phyloP scores from a whole-genome alignment of 2,888 invertebrate species.

The Abscondita cerata region DNA sequence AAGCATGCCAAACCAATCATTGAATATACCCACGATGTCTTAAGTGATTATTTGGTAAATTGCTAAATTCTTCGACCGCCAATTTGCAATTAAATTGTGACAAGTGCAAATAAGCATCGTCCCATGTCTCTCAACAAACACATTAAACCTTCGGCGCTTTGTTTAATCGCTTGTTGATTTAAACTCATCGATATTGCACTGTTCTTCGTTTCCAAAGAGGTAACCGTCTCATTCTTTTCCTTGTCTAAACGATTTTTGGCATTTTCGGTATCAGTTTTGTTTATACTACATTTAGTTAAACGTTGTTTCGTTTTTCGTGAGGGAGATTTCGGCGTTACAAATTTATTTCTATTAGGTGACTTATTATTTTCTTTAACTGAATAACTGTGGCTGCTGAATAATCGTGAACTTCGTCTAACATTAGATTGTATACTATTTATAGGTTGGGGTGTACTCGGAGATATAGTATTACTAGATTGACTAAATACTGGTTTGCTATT shows the following conservation, averaged over 20 bases:
- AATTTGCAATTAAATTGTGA: conserved; percentile 84
- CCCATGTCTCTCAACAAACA: conserved; percentile 82
- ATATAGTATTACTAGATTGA: conserved; percentile 61
- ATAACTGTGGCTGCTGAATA: conserved; percentile 81
- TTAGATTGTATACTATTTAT: conserved; percentile 60
- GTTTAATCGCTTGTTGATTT: conserved; percentile 57
- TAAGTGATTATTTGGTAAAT: conserved; percentile 82
- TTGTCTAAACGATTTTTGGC: conserved; percentile 70
- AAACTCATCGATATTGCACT: conserved; percentile 54
- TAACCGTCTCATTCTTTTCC: conserved; percentile 71
- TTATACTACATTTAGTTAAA: conserved; percentile 73
- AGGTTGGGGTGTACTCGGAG: conserved; percentile 52
- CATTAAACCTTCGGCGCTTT: conserved; percentile 78
- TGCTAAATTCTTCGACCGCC: conserved; percentile 81
- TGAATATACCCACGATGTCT: conserved; percentile 91
- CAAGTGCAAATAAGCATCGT: conserved; percentile 79
- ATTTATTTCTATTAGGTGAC: conserved; percentile 85
- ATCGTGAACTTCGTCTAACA: conserved; percentile 84
- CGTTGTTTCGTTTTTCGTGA: conserved; percentile 89
- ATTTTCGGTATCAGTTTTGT: conserved; percentile 77
- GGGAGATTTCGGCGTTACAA: conserved; percentile 88
- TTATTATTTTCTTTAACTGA: conserved; percentile 97
- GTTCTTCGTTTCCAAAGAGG: conserved; percentile 61
- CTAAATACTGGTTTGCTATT: conserved; percentile 69
- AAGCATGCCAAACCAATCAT: conserved; percentile 90